Evolutionary conservation across 2,113 vertebrate species (phyloP).

Genomic region (Psittacara wagleri): DNA sequence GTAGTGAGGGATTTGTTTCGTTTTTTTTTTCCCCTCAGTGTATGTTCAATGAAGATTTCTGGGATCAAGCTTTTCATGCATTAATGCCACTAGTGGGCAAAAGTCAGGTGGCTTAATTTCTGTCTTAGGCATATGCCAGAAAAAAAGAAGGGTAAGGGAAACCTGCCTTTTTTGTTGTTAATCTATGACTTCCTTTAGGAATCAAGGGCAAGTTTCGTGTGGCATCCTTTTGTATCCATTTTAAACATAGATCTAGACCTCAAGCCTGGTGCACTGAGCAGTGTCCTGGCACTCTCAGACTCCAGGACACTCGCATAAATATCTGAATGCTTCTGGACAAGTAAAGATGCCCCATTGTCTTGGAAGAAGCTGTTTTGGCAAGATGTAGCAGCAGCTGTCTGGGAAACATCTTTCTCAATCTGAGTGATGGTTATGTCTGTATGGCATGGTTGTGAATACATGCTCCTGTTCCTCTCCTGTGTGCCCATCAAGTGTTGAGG

Average conservation of each 20-base stretch:
- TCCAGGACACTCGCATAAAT: neutral
- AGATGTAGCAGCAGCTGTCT: neutral
- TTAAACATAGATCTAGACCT: neutral
- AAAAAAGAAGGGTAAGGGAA: neutral
- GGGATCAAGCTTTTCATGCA: neutral
- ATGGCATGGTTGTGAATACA: neutral
- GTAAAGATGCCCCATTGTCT: neutral
- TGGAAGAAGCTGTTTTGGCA: neutral
- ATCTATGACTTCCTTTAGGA: neutral
- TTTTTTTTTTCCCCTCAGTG: neutral
- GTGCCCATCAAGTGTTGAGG: neutral
- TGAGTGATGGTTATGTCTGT: neutral
- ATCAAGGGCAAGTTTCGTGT: neutral
- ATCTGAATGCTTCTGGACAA: neutral
- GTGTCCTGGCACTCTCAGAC: neutral
- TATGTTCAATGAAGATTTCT: neutral
- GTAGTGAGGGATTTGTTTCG: neutral
- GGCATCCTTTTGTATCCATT: neutral
- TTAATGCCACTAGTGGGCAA: neutral
- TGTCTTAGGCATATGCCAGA: neutral
- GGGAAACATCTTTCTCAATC: neutral
- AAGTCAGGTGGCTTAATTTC: neutral
- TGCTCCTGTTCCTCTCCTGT: neutral
- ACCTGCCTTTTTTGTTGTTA: neutral
- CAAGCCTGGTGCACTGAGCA: accelerated